phyloP scores from a whole-genome alignment of 2,888 invertebrate genomes.

The Phalera bucephala region DNA sequence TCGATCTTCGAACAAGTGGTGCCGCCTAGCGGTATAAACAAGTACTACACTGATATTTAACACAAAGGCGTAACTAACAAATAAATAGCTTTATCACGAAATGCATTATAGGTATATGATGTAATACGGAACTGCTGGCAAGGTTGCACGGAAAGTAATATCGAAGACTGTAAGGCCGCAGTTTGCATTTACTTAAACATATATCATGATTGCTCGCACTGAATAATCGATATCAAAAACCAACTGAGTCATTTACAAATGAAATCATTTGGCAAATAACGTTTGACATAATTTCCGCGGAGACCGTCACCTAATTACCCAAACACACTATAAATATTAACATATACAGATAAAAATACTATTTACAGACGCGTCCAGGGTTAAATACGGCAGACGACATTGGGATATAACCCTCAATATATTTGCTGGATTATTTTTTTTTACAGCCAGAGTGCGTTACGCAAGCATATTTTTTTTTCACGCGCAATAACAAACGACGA shows the following conservation, averaged over 20 bases:
- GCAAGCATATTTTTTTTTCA: conserved; percentile 61
- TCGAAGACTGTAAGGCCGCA: conserved; percentile 55
- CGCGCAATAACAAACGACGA: conserved; percentile 68
- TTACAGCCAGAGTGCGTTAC: conserved; percentile 39
- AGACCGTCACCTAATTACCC: conserved; percentile 33
- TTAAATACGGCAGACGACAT: conserved; percentile 27
- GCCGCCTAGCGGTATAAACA: conserved; percentile 1
- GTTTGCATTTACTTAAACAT: conserved; percentile 55
- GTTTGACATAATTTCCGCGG: conserved; percentile 6
- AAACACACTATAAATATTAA: conserved; percentile 28
- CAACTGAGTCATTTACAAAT: conserved; percentile 25
- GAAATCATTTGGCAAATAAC: conserved; percentile 6
- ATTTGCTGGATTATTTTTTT: conserved; percentile 33
- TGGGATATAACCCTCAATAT: conserved; percentile 27
- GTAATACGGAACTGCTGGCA: conserved; percentile 73
- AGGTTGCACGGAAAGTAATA: conserved; percentile 74
- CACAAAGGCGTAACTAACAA: conserved; percentile 55
- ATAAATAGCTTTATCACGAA: conserved; percentile 49
- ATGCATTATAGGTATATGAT: conserved; percentile 67
- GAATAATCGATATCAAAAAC: conserved; percentile 17
- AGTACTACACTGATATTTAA: conserved; percentile 14
- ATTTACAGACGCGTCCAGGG: conserved; percentile 16
- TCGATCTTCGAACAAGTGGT: neutral
- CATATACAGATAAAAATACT: conserved; percentile 20
- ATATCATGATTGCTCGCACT: conserved; percentile 4